These are phyloP conservation scores for Sarotherodon lohbergeri DNA, from an alignment of 2,113 vertebrate genomes.

Conservation along the genomic window DNA sequence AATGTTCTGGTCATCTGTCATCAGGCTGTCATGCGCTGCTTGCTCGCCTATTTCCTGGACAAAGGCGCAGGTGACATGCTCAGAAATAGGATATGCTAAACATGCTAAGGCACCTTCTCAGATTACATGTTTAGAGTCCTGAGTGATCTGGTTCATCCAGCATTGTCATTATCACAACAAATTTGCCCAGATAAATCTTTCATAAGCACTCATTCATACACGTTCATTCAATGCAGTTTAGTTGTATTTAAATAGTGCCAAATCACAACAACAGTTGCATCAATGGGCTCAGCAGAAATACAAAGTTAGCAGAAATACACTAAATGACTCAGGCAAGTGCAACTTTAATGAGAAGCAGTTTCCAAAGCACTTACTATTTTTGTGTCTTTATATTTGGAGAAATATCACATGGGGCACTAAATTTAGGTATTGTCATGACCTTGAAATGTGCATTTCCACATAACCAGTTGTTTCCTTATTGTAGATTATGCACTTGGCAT, in stretches of 20 bases:
- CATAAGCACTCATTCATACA: background rate
- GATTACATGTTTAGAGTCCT: background rate
- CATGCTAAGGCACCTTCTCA: background rate
- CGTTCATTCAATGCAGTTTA: background rate
- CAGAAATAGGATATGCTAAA: background rate
- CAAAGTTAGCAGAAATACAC: background rate
- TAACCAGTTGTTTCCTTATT: background rate
- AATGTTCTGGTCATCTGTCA: constrained; percentile 94
- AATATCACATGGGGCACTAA: background rate
- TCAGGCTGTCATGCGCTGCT: constrained; percentile 94
- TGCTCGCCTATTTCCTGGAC: constrained; percentile 95
- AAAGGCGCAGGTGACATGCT: constrained; percentile 82
- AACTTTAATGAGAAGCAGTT: background rate
- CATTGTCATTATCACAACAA: background rate
- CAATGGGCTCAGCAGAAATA: background rate
- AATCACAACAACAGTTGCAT: background rate
- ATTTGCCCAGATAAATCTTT: background rate
- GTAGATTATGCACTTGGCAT: background rate
- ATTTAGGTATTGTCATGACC: background rate
- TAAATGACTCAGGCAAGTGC: background rate
- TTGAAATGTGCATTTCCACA: background rate
- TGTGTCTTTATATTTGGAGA: background rate
- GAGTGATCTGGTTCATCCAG: background rate
- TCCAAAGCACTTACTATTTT: background rate
- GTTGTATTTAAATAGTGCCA: background rate